These are phyloP conservation scores for Ormyrus rosae DNA, from an alignment of 2,888 invertebrate species.

Conservation along the genomic window DNA sequence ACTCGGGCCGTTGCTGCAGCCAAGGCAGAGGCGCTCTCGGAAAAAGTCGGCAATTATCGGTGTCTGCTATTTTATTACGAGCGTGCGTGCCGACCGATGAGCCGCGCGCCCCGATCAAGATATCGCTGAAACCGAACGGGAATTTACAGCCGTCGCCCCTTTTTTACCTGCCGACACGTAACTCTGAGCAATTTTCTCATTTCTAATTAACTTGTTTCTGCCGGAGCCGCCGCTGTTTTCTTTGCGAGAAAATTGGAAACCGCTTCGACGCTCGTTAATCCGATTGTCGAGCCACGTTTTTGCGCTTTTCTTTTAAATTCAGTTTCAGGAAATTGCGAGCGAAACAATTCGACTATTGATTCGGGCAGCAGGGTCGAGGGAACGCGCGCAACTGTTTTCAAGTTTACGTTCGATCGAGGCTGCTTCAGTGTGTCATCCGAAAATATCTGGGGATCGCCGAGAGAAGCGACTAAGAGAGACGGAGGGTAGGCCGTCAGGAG, in stretches of 20 bases:
- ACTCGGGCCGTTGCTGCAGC: constrained; percentile 51
- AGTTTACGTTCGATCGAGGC: constrained; percentile 56
- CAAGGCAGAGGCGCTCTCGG: constrained; percentile 60
- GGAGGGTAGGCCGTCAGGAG: constrained; percentile 61
- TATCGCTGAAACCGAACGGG: constrained; percentile 38
- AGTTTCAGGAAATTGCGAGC: not conserved
- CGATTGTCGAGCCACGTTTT: not conserved
- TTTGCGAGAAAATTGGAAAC: constrained; percentile 29
- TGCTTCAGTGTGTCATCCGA: constrained; percentile 59
- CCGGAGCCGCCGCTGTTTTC: constrained; percentile 24
- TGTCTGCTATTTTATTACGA: constrained; percentile 69
- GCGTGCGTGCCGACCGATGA: constrained; percentile 60
- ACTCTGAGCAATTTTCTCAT: constrained; percentile 40
- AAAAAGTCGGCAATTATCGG: constrained; percentile 72
- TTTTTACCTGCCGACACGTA: constrained; percentile 1
- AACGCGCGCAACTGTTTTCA: not conserved
- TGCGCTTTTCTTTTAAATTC: too few species aligned
- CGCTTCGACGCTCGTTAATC: constrained; percentile 3
- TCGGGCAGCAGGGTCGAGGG: not conserved
- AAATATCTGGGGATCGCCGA: constrained; percentile 55
- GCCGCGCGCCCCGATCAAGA: constrained; percentile 36
- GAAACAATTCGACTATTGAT: constrained; percentile 4
- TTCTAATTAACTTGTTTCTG: constrained; percentile 40
- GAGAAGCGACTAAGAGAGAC: constrained; percentile 42
- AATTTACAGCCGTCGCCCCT: constrained; percentile 19